These are phyloP conservation scores for Halocaridina rubra DNA, from an alignment of 2,888 invertebrate species.

Conservation along the genomic window DNA sequence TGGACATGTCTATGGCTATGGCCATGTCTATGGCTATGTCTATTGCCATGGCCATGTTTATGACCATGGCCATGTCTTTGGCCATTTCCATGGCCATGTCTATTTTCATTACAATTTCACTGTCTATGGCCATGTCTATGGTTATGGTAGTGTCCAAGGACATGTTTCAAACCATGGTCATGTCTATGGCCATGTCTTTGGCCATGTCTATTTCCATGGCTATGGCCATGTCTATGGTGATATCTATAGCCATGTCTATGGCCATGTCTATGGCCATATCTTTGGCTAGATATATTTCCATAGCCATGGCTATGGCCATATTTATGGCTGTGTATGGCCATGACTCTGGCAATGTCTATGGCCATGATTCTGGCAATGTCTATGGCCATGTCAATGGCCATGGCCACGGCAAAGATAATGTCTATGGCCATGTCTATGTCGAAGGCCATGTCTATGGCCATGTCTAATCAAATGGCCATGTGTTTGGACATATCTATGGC, in stretches of 20 bases:
- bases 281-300: background rate
- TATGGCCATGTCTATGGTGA: background rate
- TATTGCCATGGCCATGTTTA: background rate
- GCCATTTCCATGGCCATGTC: background rate
- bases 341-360: background rate
- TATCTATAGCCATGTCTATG: background rate
- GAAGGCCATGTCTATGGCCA: background rate
- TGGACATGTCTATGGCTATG: background rate
- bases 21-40: background rate
- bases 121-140: background rate
- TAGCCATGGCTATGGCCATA: background rate
- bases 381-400: background rate
- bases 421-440: background rate
- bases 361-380: background rate
- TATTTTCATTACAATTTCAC: background rate
- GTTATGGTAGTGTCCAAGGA: background rate
- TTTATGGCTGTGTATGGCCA: background rate
- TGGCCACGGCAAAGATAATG: too few relatives aligned
- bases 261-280: background rate
- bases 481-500: background rate
- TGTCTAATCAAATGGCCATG: too few relatives aligned
- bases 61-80: background rate
- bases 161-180: too few relatives aligned
- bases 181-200: background rate
- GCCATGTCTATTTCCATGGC: background rate